phyloP scores from a whole-genome alignment of 2,113 vertebrate species.

The Epinephelus fuscoguttatus region DNA sequence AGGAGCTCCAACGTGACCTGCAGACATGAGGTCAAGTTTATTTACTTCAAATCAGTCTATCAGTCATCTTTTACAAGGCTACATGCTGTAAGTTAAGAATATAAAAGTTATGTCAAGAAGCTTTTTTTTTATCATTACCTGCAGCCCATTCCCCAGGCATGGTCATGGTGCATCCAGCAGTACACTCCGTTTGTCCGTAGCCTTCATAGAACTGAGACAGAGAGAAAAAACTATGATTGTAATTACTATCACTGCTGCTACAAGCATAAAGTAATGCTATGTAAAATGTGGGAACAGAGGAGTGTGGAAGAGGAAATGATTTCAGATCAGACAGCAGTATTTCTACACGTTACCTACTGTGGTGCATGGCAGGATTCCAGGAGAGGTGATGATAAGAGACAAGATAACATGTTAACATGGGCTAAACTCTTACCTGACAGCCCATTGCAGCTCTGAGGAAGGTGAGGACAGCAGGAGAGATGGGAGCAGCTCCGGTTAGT shows the following conservation, averaged over 20 bases:
- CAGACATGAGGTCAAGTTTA: not conserved
- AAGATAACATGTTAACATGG: not conserved
- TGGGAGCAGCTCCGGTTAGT: constrained; percentile 94
- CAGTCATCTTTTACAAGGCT: not conserved
- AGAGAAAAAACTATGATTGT: not conserved
- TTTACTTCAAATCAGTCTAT: not conserved
- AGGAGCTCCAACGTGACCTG: constrained; percentile 95
- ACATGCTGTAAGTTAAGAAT: no score
- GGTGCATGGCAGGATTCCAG: not conserved
- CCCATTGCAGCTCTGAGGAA: constrained; percentile 93
- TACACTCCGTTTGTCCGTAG: constrained; percentile 97
- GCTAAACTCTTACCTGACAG: constrained; percentile 89
- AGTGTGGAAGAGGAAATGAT: not conserved
- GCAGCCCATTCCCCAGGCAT: constrained; percentile 94
- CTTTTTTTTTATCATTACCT: constrained; percentile 81
- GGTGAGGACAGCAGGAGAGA: constrained; percentile 92
- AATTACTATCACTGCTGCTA: not conserved
- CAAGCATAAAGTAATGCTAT: not conserved
- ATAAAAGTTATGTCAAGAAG: not conserved
- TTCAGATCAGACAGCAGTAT: not conserved
- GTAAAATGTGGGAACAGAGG: not conserved
- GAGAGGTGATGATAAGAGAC: not conserved
- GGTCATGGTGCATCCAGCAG: constrained; percentile 90
- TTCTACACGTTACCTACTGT: not conserved
- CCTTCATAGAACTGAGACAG: constrained; percentile 94